Evolutionary conservation across 2,113 vertebrate species (phyloP), one percentile per base, ranked within the genome.

Genomic region (Peromyscus californicus): DNA sequence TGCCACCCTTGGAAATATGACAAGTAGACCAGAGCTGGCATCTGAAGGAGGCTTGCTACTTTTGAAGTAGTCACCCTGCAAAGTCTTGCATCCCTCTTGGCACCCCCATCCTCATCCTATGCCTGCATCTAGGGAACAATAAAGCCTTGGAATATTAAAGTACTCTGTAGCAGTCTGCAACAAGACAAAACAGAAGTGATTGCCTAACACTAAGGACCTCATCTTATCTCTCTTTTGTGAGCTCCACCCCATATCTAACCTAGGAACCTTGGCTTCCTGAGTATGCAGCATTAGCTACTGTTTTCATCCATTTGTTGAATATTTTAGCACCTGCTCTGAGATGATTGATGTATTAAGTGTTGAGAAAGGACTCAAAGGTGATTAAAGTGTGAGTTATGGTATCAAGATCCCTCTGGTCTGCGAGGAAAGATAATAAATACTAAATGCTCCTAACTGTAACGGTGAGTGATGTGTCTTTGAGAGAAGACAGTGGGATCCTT

Each of bases 351-450:
- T 72, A 54, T 70, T 89, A 24, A 69, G 48, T 94, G 15, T 79
- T 92, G 61, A 91, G 72, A 65, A 96, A 91, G 63, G 69, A 94
- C 87, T 89, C 63, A 33, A 65, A 63, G 36, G 57, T 93, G 42
- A 95, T 96, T 97, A 90, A 96, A 97, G 33, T 84, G 86, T 87
- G 78, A 93, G 63, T 95, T 93, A 97, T 92, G 90, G 57, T 75
- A 59, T 94, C 10, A 24, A 69, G 72, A 79, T 84, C 48, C 54
- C 82, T 69, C 1, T 65, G 61, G 36, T 85, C 74, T 94, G 31
- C 5, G 67, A 59, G 16, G 89, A 74, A 86, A 65, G 67, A 91
- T 91, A 70, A 83, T 59, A 63, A 85, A n/a, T 89, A 67, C 42
- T 84, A 91, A 96, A 51, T 33, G 51, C 7, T 63, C 93, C 91